Percentiles rank a stretch among this genome's conserved stretches.
phyloP scores from a whole-genome alignment of 2,888 invertebrate genomes.

The Lacanobia oleracea region DNA sequence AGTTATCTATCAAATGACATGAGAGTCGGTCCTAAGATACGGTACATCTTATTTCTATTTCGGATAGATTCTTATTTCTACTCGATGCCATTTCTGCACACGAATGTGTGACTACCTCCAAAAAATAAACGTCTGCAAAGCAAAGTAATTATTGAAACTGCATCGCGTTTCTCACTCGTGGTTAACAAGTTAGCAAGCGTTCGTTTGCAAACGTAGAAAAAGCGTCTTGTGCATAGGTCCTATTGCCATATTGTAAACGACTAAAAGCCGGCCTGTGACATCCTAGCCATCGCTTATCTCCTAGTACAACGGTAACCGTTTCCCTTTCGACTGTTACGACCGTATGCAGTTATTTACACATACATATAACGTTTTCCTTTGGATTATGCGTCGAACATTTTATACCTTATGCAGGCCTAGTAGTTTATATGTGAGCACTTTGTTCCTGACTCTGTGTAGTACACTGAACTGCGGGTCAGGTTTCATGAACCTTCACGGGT shows the following conservation, averaged over 20 bases:
- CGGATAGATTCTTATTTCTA: no score
- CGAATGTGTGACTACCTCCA: background rate
- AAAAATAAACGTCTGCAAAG: background rate
- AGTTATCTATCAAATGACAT: background rate
- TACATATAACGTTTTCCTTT: slow-evolving; percentile 35
- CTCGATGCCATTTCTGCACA: background rate
- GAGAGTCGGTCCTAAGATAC: background rate
- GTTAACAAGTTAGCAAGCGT: background rate
- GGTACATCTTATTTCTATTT: background rate
- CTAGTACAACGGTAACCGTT: slow-evolving; percentile 32
- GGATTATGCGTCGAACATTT: slow-evolving; percentile 43
- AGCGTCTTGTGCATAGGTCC: background rate
- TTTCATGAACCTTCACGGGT: slow-evolving; percentile 65
- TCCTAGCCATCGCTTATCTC: slow-evolving; percentile 32
- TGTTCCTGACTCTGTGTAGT: slow-evolving; percentile 46
- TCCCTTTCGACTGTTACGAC: slow-evolving; percentile 35
- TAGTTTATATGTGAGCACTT: slow-evolving; percentile 47
- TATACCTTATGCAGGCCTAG: slow-evolving; percentile 34
- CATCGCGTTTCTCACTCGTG: background rate
- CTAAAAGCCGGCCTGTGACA: slow-evolving; percentile 7
- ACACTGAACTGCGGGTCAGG: slow-evolving; percentile 61
- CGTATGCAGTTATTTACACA: slow-evolving; percentile 39
- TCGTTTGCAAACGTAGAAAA: background rate
- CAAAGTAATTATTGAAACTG: background rate
- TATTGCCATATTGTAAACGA: slow-evolving; percentile 9